phyloP scores from a whole-genome alignment of 2,113 vertebrate species.

The Melanerpes formicivorus region DNA sequence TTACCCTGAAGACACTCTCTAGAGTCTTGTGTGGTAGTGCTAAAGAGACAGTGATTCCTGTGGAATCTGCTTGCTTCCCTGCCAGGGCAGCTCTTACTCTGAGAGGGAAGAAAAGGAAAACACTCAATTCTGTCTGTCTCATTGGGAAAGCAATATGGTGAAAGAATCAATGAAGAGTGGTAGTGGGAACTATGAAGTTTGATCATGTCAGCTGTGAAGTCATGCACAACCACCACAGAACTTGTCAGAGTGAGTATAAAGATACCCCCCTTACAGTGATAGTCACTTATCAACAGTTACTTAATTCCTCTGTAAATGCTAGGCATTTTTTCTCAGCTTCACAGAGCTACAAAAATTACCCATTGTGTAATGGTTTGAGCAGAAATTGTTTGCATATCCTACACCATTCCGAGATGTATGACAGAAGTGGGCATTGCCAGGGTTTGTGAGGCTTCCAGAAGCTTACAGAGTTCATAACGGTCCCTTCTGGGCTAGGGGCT shows the following conservation, averaged over 20 bases:
- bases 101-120: background rate
- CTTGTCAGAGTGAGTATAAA: background rate
- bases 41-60: rapidly evolving
- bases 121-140: rapidly evolving
- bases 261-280: too few species aligned
- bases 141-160: background rate
- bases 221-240: background rate
- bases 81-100: background rate
- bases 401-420: too few species aligned
- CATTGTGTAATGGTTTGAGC: too few species aligned
- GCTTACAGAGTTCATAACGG: too few species aligned
- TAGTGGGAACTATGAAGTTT: background rate
- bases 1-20: background rate
- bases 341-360: background rate
- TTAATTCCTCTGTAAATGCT: background rate
- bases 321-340: background rate
- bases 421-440: too few species aligned
- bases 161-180: background rate
- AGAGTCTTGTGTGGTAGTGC: background rate
- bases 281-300: background rate
- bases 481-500: too few species aligned
- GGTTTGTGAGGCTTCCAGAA: too few species aligned
- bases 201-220: background rate
- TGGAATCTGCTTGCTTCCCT: background rate
- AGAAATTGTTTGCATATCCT: too few species aligned